Conservation (phyloP, 2,888 invertebrate species). For the Rhingia rostrata region DNA sequence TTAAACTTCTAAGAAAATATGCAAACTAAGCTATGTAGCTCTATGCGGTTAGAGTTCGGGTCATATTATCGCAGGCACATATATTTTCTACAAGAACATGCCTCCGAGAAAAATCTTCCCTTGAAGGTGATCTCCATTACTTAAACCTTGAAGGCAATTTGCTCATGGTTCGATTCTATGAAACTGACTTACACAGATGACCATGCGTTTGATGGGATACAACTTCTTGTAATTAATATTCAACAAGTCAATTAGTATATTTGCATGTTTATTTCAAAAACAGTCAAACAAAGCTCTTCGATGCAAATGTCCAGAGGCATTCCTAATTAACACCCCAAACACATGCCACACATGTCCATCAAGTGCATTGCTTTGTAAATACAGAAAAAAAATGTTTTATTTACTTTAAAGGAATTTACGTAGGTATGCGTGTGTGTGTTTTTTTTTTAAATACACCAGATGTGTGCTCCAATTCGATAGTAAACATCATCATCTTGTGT, state of each 20-base stretch:
- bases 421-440: not conserved
- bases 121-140: not conserved
- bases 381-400: not conserved
- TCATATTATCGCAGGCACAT: too few species aligned
- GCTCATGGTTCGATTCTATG: not conserved
- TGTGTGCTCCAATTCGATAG: slow-evolving; percentile 30
- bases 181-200: too few species aligned
- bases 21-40: too few species aligned
- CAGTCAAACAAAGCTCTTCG: not conserved
- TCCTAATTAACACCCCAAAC: not conserved
- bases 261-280: not conserved
- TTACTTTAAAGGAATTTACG: not conserved
- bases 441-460: slow-evolving; percentile 8
- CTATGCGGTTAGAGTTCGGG: too few species aligned
- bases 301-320: not conserved
- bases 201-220: not conserved
- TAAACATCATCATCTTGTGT: slow-evolving; percentile 14
- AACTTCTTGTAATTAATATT: not conserved
- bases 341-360: slow-evolving; percentile 3
- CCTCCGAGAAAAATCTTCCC: not conserved
- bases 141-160: not conserved
- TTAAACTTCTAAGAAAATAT: too few species aligned
- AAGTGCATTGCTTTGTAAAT: slow-evolving; percentile 27
- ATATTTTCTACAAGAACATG: not conserved
- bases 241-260: too few species aligned